These are phyloP conservation scores for Choristoneura fumiferana DNA, from an alignment of 1,140 invertebrate species.

Conservation along the genomic window DNA sequence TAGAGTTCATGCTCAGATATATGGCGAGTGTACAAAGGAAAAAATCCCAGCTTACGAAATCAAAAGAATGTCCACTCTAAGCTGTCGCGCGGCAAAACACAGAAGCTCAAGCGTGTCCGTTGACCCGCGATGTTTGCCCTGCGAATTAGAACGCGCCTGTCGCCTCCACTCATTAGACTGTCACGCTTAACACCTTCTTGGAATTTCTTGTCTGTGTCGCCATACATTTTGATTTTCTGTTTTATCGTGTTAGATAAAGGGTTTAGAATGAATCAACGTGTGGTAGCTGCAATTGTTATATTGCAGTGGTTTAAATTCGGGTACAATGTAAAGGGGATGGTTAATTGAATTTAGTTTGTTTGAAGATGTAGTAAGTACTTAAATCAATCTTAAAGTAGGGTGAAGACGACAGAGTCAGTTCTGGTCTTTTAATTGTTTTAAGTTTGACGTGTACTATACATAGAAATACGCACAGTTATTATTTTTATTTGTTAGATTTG, in stretches of 20 bases:
- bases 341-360: too few species aligned
- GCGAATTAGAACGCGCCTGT: slow-evolving; percentile 46
- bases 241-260: neutral
- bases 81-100: neutral
- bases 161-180: slow-evolving; percentile 46
- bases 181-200: slow-evolving; percentile 40
- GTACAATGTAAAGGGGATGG: too few species aligned
- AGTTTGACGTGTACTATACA: too few species aligned
- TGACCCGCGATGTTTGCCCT: slow-evolving; percentile 54
- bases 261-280: neutral
- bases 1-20: too few species aligned
- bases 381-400: too few species aligned
- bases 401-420: too few species aligned
- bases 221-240: neutral
- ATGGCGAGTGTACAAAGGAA: too few species aligned
- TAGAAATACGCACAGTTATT: too few species aligned
- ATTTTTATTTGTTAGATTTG: too few species aligned
- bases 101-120: slow-evolving; percentile 28
- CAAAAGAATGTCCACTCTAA: slow-evolving; percentile 10
- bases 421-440: too few species aligned
- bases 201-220: slow-evolving; percentile 26
- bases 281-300: neutral
- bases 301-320: too few species aligned
- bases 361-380: too few species aligned
- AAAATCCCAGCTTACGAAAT: neutral